These are phyloP conservation scores for Vultur gryphus DNA, from an alignment of 2,797 vertebrate genomes.

Conservation along the genomic window DNA sequence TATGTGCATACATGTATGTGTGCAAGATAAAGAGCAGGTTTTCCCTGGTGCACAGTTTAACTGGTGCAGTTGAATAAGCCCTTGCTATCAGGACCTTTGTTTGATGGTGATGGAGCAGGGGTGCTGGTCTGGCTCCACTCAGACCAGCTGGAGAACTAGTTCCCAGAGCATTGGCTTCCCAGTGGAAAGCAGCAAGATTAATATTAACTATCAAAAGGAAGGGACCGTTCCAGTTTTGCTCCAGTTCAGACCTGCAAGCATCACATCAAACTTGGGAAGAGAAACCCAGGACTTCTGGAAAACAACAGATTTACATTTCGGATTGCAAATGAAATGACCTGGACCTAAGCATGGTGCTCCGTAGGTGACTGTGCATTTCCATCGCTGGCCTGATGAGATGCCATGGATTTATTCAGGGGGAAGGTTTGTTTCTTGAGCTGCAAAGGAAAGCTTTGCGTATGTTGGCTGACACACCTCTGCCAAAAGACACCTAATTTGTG, in stretches of 20 bases:
- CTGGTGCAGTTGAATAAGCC: neutral
- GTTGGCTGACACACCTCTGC: neutral
- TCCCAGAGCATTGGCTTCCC: neutral
- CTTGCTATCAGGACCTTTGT: neutral
- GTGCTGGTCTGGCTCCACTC: neutral
- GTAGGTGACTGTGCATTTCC: neutral
- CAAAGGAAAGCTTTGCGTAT: neutral
- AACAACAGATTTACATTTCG: neutral
- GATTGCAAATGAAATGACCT: neutral
- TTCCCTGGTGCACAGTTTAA: neutral
- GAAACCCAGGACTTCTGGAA: neutral
- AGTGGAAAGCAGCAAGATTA: neutral
- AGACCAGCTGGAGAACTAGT: neutral
- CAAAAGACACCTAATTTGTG: neutral
- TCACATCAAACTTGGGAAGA: neutral
- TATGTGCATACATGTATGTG: neutral
- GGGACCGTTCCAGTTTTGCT: neutral
- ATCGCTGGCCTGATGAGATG: fast-evolving
- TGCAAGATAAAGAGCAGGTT: neutral
- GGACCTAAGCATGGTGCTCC: neutral
- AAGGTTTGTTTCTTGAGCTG: neutral
- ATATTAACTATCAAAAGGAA: neutral
- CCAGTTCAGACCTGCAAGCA: neutral
- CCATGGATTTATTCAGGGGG: neutral
- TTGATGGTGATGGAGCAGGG: neutral